Percentiles rank a stretch among this genome's conserved stretches.
phyloP scores from a whole-genome alignment of 2,888 invertebrate species.

The Campoplex capitator region DNA sequence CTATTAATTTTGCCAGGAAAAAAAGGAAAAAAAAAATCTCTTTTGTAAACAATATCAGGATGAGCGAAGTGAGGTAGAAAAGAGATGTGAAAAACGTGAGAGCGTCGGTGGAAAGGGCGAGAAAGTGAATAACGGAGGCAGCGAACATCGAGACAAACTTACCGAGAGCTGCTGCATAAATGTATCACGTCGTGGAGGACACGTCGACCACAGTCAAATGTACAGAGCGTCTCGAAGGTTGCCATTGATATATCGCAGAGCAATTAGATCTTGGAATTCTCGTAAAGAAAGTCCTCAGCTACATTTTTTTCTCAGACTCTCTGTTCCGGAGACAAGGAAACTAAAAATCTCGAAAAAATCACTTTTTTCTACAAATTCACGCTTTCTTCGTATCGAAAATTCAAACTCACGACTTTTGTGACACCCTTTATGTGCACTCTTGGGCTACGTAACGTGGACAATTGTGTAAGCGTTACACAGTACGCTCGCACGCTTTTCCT shows the following conservation, averaged over 20 bases:
- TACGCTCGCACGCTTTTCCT: constrained; percentile 39
- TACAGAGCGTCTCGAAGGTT: constrained; percentile 2
- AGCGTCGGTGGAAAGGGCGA: constrained; percentile 20
- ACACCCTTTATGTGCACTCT: constrained; percentile 7
- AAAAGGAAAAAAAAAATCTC: background rate
- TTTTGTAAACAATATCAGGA: background rate
- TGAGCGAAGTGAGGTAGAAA: background rate
- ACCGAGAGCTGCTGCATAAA: constrained; percentile 35
- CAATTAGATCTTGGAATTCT: background rate
- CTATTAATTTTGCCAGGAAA: no score
- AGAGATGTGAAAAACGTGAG: constrained; percentile 16
- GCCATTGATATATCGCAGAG: background rate
- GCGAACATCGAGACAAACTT: constrained; percentile 22
- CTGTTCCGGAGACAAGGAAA: background rate
- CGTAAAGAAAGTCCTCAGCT: background rate
- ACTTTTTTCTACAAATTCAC: background rate
- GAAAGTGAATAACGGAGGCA: constrained; percentile 51
- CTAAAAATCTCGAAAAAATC: background rate
- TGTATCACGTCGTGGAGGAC: constrained; percentile 3
- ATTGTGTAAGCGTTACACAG: constrained; percentile 60
- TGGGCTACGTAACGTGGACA: constrained; percentile 51
- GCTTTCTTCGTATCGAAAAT: background rate
- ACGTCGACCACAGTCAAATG: constrained; percentile 9
- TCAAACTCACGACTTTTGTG: background rate
- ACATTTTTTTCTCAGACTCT: background rate